Conservation (phyloP, 2,113 vertebrate species). For the Istiophorus platypterus region DNA sequence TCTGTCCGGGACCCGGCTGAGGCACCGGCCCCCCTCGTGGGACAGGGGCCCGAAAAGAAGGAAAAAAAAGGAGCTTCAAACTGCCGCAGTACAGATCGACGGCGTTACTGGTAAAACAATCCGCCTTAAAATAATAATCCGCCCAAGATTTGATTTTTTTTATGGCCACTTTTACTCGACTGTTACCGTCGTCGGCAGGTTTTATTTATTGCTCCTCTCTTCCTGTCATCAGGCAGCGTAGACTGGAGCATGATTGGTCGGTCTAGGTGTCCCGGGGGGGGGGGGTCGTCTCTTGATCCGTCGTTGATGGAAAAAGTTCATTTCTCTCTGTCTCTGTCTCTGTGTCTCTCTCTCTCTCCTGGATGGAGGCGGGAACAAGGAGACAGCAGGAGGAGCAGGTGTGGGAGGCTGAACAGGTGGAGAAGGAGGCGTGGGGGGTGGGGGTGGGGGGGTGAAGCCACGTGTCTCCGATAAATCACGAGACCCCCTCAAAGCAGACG, state of each 20-base stretch:
- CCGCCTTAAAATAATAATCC: conserved; percentile 36
- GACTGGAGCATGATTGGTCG: too few relatives aligned
- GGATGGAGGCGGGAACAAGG: neutral
- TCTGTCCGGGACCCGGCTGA: conserved; percentile 29
- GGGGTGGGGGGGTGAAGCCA: conserved; percentile 40
- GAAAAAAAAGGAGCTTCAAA: conserved; percentile 38
- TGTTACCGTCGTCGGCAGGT: conserved; percentile 2
- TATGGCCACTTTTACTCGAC: neutral
- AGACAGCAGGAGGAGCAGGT: neutral
- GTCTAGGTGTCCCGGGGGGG: too few relatives aligned
- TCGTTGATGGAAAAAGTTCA: too few relatives aligned
- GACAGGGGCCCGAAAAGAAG: neutral
- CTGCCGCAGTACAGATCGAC: conserved; percentile 31
- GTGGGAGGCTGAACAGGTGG: conserved; percentile 31
- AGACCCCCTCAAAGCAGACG: conserved; percentile 25
- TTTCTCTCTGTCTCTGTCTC: too few relatives aligned
- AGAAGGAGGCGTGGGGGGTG: conserved; percentile 4
- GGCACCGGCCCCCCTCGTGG: conserved; percentile 8
- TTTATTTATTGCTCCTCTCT: conserved; percentile 32
- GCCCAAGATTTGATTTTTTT: conserved; percentile 1
- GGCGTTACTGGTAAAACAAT: conserved; percentile 36
- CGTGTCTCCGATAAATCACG: conserved; percentile 56
- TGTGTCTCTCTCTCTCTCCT: too few relatives aligned
- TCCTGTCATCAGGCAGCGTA: neutral
- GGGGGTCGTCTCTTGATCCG: too few relatives aligned